Evolutionary conservation across 2,888 invertebrate genomes (phyloP).

Genomic region (Nomada fabriciana): DNA sequence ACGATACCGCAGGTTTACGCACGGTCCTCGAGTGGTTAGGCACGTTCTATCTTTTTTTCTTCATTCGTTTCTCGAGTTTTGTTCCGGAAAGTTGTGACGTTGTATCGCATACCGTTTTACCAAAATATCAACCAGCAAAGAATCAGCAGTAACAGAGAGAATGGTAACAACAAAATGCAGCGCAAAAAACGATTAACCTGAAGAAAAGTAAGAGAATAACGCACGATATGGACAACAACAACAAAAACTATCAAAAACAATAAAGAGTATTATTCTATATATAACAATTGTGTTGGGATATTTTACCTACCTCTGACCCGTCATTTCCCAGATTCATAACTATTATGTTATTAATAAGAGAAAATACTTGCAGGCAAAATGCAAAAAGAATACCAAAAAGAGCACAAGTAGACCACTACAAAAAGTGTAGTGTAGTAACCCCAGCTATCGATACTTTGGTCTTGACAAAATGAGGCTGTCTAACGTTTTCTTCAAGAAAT

Average conservation of each 20-base stretch:
- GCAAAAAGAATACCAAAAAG: no score
- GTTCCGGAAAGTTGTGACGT: conserved; percentile 65
- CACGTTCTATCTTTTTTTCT: conserved; percentile 66
- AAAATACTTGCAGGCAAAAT: no score
- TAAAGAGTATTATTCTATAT: conserved; percentile 85
- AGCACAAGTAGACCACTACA: no score
- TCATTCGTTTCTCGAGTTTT: conserved; percentile 60
- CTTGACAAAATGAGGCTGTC: no score
- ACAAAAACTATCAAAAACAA: conserved; percentile 83
- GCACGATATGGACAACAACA: conserved; percentile 81
- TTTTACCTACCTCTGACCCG: conserved; percentile 48
- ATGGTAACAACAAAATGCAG: conserved; percentile 61
- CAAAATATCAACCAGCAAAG: conserved; percentile 74
- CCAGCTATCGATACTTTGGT: not conserved
- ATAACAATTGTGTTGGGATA: conserved; percentile 73
- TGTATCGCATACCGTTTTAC: conserved; percentile 78
- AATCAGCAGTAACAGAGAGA: conserved; percentile 62
- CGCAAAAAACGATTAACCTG: conserved; percentile 62
- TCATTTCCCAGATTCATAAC: not conserved
- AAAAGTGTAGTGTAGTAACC: no score
- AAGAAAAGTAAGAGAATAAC: conserved; percentile 69
- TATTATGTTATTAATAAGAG: not conserved
- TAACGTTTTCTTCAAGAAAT: no score
- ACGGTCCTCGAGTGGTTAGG: conserved; percentile 74
- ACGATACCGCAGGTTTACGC: conserved; percentile 6